Percentiles rank a stretch among this genome's conserved stretches.
Conservation (phyloP, 1,140 invertebrate species). For the Danaus melanippus region DNA sequence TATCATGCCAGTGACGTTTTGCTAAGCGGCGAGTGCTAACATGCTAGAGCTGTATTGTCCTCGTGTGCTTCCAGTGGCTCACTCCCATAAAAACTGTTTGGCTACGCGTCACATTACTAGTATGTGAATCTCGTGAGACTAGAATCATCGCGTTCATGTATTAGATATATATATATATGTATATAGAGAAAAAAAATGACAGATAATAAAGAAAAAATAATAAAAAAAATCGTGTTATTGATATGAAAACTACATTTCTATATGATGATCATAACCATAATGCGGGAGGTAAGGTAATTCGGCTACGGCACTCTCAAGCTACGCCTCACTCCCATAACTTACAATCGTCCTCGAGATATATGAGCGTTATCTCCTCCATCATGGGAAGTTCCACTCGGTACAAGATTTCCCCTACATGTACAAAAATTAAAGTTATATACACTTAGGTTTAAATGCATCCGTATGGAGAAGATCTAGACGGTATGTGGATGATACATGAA, state of each 20-base stretch:
- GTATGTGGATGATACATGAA: slow-evolving; percentile 1
- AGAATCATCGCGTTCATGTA: slow-evolving; percentile 45
- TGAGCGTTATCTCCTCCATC: slow-evolving; percentile 91
- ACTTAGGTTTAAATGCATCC: slow-evolving; percentile 31
- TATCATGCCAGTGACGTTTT: too few relatives aligned
- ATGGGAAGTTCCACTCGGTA: slow-evolving; percentile 90
- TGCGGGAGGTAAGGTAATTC: slow-evolving; percentile 72
- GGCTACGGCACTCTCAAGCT: slow-evolving; percentile 73
- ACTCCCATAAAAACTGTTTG: slow-evolving; percentile 27
- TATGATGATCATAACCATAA: slow-evolving; percentile 74
- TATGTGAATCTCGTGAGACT: slow-evolving; percentile 47
- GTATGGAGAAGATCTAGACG: slow-evolving; percentile 17
- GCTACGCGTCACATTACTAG: slow-evolving; percentile 24
- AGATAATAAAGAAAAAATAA: slow-evolving; percentile 36
- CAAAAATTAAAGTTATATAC: slow-evolving; percentile 75
- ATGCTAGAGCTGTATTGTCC: slow-evolving; percentile 41
- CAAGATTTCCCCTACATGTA: slow-evolving; percentile 88
- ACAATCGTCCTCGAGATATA: slow-evolving; percentile 86
- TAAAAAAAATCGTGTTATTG: slow-evolving; percentile 66
- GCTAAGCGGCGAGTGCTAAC: slow-evolving; percentile 7
- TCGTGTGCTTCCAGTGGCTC: slow-evolving; percentile 63
- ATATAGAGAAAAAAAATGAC: slow-evolving; percentile 53
- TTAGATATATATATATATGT: slow-evolving; percentile 30
- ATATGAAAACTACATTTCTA: slow-evolving; percentile 73
- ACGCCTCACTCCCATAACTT: slow-evolving; percentile 74